Conservation (phyloP, 2,113 vertebrate species). For the Dipodomys merriami region DNA sequence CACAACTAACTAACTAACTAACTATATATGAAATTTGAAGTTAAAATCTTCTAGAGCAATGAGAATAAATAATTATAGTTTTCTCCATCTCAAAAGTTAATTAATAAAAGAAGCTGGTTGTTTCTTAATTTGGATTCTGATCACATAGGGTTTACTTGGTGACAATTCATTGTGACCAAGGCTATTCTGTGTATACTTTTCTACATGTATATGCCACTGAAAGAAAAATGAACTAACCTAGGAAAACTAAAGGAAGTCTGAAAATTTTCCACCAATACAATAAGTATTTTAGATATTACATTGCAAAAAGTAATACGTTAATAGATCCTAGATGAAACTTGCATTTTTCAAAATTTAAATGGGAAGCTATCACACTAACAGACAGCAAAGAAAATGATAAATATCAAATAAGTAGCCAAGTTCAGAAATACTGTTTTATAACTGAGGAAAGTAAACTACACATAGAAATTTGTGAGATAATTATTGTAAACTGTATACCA, state of each 20-base stretch:
- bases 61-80: constrained; percentile 22
- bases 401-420: neutral
- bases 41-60: neutral
- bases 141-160: neutral
- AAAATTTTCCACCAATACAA: neutral
- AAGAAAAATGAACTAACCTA: neutral
- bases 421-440: constrained; percentile 11
- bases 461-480: neutral
- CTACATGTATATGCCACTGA: neutral
- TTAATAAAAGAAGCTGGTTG: neutral
- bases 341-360: neutral
- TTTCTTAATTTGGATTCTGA: constrained; percentile 3
- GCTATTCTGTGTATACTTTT: neutral
- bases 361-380: neutral
- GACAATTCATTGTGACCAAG: neutral
- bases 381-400: neutral
- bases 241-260: neutral
- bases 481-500: neutral
- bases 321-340: neutral
- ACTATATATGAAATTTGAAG: neutral
- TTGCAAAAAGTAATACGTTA: constrained; percentile 4
- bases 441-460: neutral
- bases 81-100: neutral
- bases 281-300: constrained; percentile 20
- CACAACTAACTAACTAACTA: too few species aligned